Evolutionary conservation across 92 coral and sea anemone genomes (phyloP), one percentile per base, ranked within the genome.

Genomic region (Siderastrea radians): DNA sequence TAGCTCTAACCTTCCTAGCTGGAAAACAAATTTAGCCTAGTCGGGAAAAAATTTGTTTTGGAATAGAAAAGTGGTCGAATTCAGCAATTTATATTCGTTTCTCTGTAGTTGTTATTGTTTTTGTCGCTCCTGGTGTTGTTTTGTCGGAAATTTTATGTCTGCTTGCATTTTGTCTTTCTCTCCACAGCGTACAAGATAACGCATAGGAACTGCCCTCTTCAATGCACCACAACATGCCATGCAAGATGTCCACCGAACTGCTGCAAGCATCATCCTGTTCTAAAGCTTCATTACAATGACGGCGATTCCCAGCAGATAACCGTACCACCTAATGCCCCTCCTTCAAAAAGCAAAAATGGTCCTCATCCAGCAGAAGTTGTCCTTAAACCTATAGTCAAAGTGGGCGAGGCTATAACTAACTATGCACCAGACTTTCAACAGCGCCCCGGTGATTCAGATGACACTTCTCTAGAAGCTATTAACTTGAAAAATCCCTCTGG

Each of bases 161-260:
- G 16, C 19, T 61, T 61, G 58, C 12, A 38, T 16, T 67, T 65
- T 49, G 46, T 3, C 66, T 46, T 64, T 12, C 63, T 14, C 44
- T 15, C 15, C 14, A 14, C 70, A 95, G 98, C 98, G 4, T 95
- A 93, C 76, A 93, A 86, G 86, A 93, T 95, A 88, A 80, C 88
- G 9, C 95, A 85, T 86, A 91, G 75, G 44, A 78, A 69, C 38
- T 95, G 98, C 19, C 96, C 90, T 3, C 62, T 84, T 38, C 74
- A 79, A 5, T 95, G 98, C 78, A 54, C 84, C 26, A 72, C 71
- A 13, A 65, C 49, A 57, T 95, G 98, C 74, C 68, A 66, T 48
- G 73, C 78, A 38, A 75, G 49, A 51, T 91, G 94, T 79, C 94
- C 94, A 11, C 11, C 48, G 26, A 91, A 72, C 50, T 91, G 94